These are phyloP conservation scores for Conomelus anceps DNA, from an alignment of 2,888 invertebrate species.

Conservation along the genomic window DNA sequence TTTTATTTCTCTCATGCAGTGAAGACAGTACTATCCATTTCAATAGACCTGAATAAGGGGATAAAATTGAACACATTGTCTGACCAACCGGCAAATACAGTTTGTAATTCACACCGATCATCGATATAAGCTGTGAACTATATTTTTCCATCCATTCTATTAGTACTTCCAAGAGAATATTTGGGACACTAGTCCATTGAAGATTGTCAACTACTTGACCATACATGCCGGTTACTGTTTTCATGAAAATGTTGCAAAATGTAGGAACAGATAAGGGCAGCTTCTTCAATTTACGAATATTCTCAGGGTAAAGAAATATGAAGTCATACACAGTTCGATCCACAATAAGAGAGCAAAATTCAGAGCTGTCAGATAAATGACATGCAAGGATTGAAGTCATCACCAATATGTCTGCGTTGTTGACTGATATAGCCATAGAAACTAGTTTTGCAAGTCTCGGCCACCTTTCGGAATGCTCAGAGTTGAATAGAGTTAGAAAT, in stretches of 20 bases:
- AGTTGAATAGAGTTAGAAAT: background rate
- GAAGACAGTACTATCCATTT: background rate
- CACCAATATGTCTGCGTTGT: background rate
- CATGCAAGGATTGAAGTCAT: background rate
- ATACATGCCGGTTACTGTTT: background rate
- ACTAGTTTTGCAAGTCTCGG: background rate
- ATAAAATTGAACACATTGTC: background rate
- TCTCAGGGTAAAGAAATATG: background rate
- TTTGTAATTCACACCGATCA: background rate
- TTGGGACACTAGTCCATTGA: background rate
- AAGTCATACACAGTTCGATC: background rate
- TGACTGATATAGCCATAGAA: background rate
- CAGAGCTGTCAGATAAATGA: background rate
- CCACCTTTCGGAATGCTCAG: background rate
- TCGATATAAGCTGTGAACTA: background rate
- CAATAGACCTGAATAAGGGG: background rate
- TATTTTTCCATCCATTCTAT: background rate
- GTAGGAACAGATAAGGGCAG: background rate
- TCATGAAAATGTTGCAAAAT: background rate
- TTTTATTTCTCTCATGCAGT: background rate
- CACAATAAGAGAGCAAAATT: background rate
- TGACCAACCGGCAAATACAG: background rate
- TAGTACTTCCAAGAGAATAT: background rate
- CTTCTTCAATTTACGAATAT: background rate
- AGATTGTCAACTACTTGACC: background rate